phyloP scores from a whole-genome alignment of 2,113 vertebrate genomes.

The Mellivora capensis region DNA sequence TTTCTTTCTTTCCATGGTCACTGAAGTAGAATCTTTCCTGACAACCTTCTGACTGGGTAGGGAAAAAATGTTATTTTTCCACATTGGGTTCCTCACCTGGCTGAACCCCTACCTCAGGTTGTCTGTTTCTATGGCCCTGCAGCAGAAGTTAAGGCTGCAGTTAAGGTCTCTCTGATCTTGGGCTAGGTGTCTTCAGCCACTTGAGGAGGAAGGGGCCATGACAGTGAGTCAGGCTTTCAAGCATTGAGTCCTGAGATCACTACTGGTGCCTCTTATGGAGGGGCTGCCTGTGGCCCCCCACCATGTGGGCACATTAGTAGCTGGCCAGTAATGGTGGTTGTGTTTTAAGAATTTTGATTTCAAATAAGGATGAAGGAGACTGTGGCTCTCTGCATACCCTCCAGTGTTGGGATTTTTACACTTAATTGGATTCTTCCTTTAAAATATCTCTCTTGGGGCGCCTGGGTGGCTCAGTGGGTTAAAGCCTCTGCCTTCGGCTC shows the following conservation, averaged over 20 bases:
- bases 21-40: not conserved
- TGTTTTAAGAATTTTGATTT: not conserved
- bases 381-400: not conserved
- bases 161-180: not conserved
- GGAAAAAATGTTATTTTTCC: not conserved
- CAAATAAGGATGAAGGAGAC: not conserved
- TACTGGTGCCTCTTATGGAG: not conserved
- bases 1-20: not conserved
- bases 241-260: not conserved
- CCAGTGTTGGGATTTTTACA: not conserved
- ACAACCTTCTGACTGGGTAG: not conserved
- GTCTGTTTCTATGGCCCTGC: not conserved
- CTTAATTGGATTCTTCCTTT: not conserved
- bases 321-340: not conserved
- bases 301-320: not conserved
- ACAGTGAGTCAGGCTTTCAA: not conserved
- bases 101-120: not conserved
- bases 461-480: too few species aligned
- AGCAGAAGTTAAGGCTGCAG: not conserved
- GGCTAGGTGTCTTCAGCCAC: not conserved
- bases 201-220: not conserved
- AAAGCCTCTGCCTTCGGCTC: too few species aligned
- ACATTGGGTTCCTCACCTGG: not conserved
- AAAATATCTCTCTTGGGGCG: not conserved
- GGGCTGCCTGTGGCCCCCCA: rapidly evolving